These are phyloP conservation scores for Choreutis nemorana DNA, from an alignment of 2,888 invertebrate species.

Conservation along the genomic window DNA sequence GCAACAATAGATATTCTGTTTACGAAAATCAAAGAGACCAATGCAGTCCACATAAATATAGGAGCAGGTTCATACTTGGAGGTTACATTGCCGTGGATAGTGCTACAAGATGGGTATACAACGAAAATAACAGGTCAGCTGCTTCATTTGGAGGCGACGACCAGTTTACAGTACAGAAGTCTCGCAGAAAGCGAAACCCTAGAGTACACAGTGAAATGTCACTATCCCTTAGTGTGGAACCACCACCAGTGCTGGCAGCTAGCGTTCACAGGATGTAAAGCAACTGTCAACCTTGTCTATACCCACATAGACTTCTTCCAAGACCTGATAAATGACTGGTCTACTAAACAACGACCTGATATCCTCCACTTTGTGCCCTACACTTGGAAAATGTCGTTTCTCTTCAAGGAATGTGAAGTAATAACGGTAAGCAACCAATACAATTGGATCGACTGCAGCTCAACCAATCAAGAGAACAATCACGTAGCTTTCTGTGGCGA, in stretches of 20 bases:
- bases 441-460: slow-evolving; percentile 99
- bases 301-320: slow-evolving; percentile 96
- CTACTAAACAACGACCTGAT: slow-evolving; percentile 91
- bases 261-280: slow-evolving; percentile 92
- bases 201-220: slow-evolving; percentile 87
- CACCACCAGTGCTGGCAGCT: slow-evolving; percentile 95
- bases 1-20: slow-evolving; percentile 96
- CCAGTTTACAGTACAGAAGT: slow-evolving; percentile 92
- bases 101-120: slow-evolving; percentile 85
- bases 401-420: slow-evolving; percentile 94
- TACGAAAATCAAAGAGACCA: slow-evolving; percentile 93
- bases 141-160: slow-evolving; percentile 93
- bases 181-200: slow-evolving; percentile 94
- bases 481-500: slow-evolving; percentile 95
- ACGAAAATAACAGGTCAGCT: slow-evolving; percentile 94
- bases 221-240: slow-evolving; percentile 95
- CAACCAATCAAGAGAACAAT: slow-evolving; percentile 93
- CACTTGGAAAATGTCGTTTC: slow-evolving; percentile 91
- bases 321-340: slow-evolving; percentile 97
- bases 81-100: slow-evolving; percentile 95
- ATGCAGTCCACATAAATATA: slow-evolving; percentile 95
- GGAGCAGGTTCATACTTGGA: slow-evolving; percentile 96
- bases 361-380: slow-evolving; percentile 95
- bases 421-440: slow-evolving; percentile 93
- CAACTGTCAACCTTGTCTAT: slow-evolving; percentile 90